Base-by-base conservation (phyloP, 2,113 vertebrate species). In the Syngnathus floridae region DNA sequence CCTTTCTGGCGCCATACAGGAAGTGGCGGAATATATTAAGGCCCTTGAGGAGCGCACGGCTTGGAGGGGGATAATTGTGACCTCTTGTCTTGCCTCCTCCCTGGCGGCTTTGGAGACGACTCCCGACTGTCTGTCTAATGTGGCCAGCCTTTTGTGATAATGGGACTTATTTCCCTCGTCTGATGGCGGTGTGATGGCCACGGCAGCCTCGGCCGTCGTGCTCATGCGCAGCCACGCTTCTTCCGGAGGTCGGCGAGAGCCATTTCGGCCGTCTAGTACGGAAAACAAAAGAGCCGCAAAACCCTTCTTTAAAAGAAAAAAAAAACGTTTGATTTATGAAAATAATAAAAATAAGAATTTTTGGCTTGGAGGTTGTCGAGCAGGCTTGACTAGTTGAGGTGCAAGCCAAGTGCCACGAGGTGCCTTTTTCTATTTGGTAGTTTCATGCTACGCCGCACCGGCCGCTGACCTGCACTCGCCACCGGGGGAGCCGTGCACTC, bases 401-500 rank as follows among this genome's bases (percentile, higher is more conserved):
- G 89, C 91, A 92, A 92, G 91, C 93, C 84, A 88, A 95, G 93
- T 93, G 94, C 93, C 94, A 95, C 93, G 91, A 94, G 93, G 94
- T 95, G 94, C 90, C 92, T 93, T 95, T 97, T 95, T 95, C 95
- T 98, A 97, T 98, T 98, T 97, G 95, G 95, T 97, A 94, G 95
- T 93, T 97, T 98, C 94, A 98, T 92, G 95, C 93, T 94, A 93
- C 92, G 84, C 88, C 91, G 95, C 93, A 93, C 92, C 91, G 94
- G 90, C 92, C 94, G 92, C 91, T 98, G 95, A 97, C 95, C 96
- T 97, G 94, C 93, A 92, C 91, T 92, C 87, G 13, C 91, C 88
- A 83, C 75, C 88, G 88, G 88, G 84, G 89, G 91, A 90, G 92
- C 93, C 95, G 93, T 91, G 94, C 95, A 96, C 95, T 98, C 94